A percentile compares a stretch with the other conserved stretches of the same genome.
Evolutionary conservation across 30 jellyfish, hydroid and myxozoan species (phyloP).

Genomic region (Aurelia sp.): DNA sequence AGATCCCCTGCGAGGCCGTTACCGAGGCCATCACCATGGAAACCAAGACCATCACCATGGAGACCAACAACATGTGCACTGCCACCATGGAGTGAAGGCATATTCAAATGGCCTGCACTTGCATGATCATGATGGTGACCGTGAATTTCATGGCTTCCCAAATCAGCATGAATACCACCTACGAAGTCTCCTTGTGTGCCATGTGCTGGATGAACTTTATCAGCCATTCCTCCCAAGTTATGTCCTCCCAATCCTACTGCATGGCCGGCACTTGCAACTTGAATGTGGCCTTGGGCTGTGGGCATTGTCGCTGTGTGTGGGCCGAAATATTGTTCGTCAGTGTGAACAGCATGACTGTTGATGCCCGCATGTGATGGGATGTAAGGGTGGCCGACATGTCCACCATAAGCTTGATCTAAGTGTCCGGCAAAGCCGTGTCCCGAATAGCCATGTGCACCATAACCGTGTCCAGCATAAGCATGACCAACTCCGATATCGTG

Average conservation of each 20-base stretch:
- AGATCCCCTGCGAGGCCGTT: slow-evolving; percentile 23
- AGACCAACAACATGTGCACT: slow-evolving; percentile 10
- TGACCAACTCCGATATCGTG: slow-evolving; percentile 47
- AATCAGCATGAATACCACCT: slow-evolving; percentile 77
- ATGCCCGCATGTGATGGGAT: slow-evolving; percentile 61
- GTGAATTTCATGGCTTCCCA: slow-evolving; percentile 52
- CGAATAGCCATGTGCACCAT: slow-evolving; percentile 54
- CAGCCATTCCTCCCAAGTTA: slow-evolving; percentile 67
- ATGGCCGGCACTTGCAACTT: slow-evolving; percentile 67
- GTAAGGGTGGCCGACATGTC: slow-evolving; percentile 49
- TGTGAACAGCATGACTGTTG: slow-evolving; percentile 35
- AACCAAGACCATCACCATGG: slow-evolving; percentile 33
- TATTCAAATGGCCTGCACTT: slow-evolving; percentile 32
- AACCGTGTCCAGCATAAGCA: slow-evolving; percentile 68
- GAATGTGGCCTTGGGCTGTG: slow-evolving; percentile 77
- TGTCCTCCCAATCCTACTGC: slow-evolving; percentile 71
- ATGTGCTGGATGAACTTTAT: slow-evolving; percentile 24
- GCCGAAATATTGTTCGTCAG: slow-evolving; percentile 46
- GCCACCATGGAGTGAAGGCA: slow-evolving; percentile 11
- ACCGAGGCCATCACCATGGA: slow-evolving; percentile 12
- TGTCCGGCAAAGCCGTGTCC: slow-evolving; percentile 42
- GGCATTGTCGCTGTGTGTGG: slow-evolving; percentile 61
- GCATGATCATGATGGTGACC: slow-evolving; percentile 62
- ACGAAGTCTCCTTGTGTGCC: slow-evolving; percentile 65
- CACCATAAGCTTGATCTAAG: slow-evolving; percentile 22